phyloP scores from a whole-genome alignment of 2,888 invertebrate species.

The Heliconius sara region DNA sequence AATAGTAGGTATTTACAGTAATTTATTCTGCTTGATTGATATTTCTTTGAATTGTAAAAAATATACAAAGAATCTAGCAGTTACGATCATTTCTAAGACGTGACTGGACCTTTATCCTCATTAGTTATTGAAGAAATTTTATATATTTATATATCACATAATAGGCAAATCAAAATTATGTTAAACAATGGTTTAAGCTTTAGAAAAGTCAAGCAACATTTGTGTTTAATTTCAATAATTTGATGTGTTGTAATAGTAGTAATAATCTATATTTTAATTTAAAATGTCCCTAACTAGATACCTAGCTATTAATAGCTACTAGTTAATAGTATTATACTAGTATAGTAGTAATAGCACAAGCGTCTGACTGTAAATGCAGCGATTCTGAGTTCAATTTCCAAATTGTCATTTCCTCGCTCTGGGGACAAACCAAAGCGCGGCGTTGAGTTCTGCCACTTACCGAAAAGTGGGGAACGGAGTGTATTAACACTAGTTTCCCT shows the following conservation, averaged over 20 bases:
- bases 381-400: too few species aligned
- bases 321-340: too few species aligned
- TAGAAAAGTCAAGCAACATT: not conserved
- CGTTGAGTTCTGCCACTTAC: too few species aligned
- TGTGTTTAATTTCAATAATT: too few species aligned
- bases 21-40: slow-evolving; percentile 13
- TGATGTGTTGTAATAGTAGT: too few species aligned
- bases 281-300: too few species aligned
- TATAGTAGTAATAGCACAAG: too few species aligned
- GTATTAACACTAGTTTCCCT: not conserved
- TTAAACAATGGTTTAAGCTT: slow-evolving; percentile 1
- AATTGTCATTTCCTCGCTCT: too few species aligned
- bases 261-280: too few species aligned
- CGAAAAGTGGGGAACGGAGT: not conserved
- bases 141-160: not conserved
- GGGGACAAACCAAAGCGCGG: too few species aligned
- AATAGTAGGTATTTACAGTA: not conserved
- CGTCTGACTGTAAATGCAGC: too few species aligned
- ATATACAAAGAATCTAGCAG: not conserved
- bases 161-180: slow-evolving; percentile 7
- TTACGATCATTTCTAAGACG: slow-evolving; percentile 27
- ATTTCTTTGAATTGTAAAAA: not conserved
- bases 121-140: not conserved
- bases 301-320: too few species aligned
- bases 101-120: slow-evolving; percentile 1